These are phyloP conservation scores for Sparus aurata DNA, from an alignment of 2,797 vertebrate genomes.

Conservation along the genomic window DNA sequence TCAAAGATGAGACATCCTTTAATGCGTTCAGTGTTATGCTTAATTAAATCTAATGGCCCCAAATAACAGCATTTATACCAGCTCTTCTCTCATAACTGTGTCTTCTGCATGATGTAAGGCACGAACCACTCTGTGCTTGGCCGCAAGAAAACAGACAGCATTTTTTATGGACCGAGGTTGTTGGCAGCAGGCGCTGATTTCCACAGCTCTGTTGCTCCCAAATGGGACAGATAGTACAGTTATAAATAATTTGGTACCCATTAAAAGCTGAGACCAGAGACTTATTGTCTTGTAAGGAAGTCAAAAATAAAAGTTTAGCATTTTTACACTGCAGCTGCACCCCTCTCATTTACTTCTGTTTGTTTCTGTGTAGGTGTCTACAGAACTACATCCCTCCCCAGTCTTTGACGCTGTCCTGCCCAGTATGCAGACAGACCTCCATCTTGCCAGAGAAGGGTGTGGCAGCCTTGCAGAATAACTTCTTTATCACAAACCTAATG, in stretches of 20 bases:
- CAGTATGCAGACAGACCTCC: conserved; percentile 96
- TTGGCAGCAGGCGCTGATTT: conserved; percentile 48
- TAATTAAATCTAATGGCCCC: conserved; percentile 8
- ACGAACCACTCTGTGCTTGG: conserved; percentile 25
- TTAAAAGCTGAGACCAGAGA: not conserved
- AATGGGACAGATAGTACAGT: conserved; percentile 12
- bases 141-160: conserved; percentile 32
- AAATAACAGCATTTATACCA: conserved; percentile 13
- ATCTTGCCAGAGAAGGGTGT: conserved; percentile 96
- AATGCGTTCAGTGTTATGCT: too few species aligned
- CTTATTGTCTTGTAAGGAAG: not conserved
- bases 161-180: conserved; percentile 32
- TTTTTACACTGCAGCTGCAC: not conserved
- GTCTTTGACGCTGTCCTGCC: conserved; percentile 96
- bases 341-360: not conserved
- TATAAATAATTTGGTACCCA: conserved; percentile 4
- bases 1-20: not conserved
- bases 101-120: conserved; percentile 41
- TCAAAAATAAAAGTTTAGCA: not conserved
- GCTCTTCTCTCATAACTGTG: conserved; percentile 32
- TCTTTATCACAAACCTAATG: conserved; percentile 98
- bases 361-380: conserved; percentile 87
- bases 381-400: conserved; percentile 98
- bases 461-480: conserved; percentile 95
- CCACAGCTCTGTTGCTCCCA: conserved; percentile 28